phyloP scores from a whole-genome alignment of 2,888 invertebrate species.

The Leucozona laternaria region DNA sequence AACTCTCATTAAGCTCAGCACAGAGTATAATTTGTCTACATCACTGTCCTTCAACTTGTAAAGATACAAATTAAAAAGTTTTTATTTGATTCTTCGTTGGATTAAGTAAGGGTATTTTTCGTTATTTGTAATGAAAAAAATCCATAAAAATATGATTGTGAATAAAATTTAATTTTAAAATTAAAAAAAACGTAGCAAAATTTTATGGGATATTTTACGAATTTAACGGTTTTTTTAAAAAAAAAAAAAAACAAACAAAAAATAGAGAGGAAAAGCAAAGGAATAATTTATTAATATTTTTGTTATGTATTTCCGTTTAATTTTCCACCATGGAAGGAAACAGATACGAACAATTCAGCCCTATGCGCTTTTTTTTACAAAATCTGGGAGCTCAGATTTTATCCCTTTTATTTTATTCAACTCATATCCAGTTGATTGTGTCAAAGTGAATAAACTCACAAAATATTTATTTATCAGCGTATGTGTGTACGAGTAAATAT shows the following conservation, averaged over 20 bases:
- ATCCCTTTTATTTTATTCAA: background rate
- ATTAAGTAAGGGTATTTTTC: background rate
- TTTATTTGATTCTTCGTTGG: background rate
- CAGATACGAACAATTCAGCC: background rate
- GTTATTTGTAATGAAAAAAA: background rate
- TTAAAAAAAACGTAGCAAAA: background rate
- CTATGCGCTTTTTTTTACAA: background rate
- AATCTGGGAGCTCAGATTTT: background rate
- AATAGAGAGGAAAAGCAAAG: background rate
- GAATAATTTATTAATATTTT: slow-evolving; percentile 3
- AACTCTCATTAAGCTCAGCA: slow-evolving; percentile 21
- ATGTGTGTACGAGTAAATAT: background rate
- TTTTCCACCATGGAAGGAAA: background rate
- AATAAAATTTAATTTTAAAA: background rate
- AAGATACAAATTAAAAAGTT: slow-evolving; percentile 3
- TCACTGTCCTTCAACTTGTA: background rate
- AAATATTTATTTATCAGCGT: background rate
- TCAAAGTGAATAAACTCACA: background rate
- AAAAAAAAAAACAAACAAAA: background rate
- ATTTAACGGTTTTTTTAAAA: background rate
- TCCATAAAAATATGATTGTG: background rate
- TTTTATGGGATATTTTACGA: background rate
- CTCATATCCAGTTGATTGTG: background rate
- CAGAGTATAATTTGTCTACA: slow-evolving; percentile 21
- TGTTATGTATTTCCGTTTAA: background rate